phyloP scores from a whole-genome alignment of 2,888 invertebrate species.

The Linyphia triangularis region DNA sequence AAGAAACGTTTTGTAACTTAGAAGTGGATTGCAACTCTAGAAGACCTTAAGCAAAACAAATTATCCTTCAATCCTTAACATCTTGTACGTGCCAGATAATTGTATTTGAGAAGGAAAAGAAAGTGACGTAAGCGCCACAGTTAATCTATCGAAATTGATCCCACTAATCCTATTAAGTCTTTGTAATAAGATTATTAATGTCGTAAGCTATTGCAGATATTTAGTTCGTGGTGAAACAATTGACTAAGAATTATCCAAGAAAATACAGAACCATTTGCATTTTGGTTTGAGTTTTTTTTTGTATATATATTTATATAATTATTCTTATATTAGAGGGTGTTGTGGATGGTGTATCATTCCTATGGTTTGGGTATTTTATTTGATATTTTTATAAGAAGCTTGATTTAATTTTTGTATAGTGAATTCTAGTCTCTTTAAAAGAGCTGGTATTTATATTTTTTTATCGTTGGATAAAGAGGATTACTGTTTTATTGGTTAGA shows the following conservation, averaged over 20 bases:
- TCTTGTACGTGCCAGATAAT: background rate
- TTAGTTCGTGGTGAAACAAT: background rate
- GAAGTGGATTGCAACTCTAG: background rate
- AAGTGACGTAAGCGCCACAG: background rate
- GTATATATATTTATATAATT: no score
- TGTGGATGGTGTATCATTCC: no score
- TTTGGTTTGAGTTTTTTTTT: no score
- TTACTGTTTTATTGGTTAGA: no score
- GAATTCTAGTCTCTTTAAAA: no score
- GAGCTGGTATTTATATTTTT: no score
- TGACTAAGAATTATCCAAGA: background rate
- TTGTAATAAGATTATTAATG: slow-evolving; percentile 37
- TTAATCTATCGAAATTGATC: slow-evolving; percentile 19
- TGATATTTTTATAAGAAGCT: no score
- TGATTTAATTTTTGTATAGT: no score
- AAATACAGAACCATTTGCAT: no score
- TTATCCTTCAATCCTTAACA: background rate
- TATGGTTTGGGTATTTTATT: no score
- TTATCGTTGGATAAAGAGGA: no score
- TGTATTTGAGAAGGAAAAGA: background rate
- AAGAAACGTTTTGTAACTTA: background rate
- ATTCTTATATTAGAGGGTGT: no score
- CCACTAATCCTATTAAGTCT: slow-evolving; percentile 31
- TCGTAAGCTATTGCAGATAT: background rate
- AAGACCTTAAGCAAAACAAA: background rate